Conservation (phyloP, 2,113 vertebrate genomes). For the Syngnathus floridae region DNA sequence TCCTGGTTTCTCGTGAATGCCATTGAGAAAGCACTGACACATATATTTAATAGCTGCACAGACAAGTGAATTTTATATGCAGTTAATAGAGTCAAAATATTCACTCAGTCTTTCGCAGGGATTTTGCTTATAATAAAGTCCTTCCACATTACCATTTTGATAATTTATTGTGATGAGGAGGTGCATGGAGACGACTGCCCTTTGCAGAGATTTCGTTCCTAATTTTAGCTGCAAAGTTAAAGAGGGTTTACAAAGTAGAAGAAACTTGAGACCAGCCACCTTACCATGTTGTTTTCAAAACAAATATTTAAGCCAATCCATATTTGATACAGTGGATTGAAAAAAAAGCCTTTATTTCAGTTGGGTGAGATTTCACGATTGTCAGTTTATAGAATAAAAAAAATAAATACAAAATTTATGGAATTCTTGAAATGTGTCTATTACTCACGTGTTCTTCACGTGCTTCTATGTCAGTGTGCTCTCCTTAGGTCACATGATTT, state of each 20-base stretch:
- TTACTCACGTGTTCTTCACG: conserved; percentile 7
- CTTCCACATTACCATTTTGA: background rate
- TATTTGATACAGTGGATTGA: background rate
- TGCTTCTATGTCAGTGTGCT: conserved; percentile 4
- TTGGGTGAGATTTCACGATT: background rate
- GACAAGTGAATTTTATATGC: background rate
- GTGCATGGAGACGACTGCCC: conserved; percentile 29
- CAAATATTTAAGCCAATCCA: background rate
- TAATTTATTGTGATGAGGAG: background rate
- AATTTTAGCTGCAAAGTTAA: conserved; percentile 54
- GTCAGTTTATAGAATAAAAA: background rate
- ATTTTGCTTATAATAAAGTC: background rate
- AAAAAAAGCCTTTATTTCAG: background rate
- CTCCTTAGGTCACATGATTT: conserved; percentile 35
- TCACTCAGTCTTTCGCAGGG: background rate
- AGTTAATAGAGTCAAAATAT: background rate
- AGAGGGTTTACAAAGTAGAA: conserved; percentile 26
- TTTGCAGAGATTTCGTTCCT: conserved; percentile 47
- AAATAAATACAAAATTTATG: background rate
- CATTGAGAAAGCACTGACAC: background rate
- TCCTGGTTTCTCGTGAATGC: background rate
- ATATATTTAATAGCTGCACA: background rate
- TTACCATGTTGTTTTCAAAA: background rate
- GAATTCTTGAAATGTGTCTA: conserved; percentile 4
- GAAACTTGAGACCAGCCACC: conserved; percentile 47